Base-by-base conservation (phyloP, 2,888 invertebrate species). In the Amphipyra berbera region DNA sequence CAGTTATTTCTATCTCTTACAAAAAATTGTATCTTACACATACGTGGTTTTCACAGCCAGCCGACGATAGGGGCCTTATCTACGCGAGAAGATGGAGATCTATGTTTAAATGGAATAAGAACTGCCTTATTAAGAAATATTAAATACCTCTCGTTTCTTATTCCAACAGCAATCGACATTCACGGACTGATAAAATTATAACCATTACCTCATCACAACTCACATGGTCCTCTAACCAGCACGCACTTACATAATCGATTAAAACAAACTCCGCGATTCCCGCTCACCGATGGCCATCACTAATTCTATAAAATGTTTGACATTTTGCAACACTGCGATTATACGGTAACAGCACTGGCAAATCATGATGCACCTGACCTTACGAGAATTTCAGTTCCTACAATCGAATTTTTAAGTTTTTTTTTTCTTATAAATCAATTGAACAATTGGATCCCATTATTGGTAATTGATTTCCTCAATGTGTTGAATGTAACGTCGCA, bases 381-480 rank as follows among this genome's bases (percentile, higher is more conserved):
- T 81, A 64, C 49, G 9, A 54, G 68, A 56, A 40, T 49, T 60
- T 74, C 52, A 73, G 69, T 77, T 80, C 79, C 78, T 82, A 68
- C 77, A 72, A 79, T 80, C 70, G 57, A 73, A 65, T 68, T 69
- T 68, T 57, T 37, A 33, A 37, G 54, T 59, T 68, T 48, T 64
- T 63, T 73, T 65, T 70, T 57, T 38, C 6, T 10, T 41, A 35
- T 56, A 66, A 61, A 41, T 72, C 63, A 50, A 76, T 68, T 68
- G 74, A 61, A 69, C 72, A 86, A 88, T 89, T 87, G 86, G 85
- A 85, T 85, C 83, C 84, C 86, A 92, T 92, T 93, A 85, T 38
- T 6, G 52, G 49, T 63, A 72, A 72, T 72, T 61, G 71, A 73
- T 73, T 73, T 75, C 76, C 71, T 73, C 54, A 75, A 56, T 63